Evolutionary conservation across 2,888 invertebrate genomes (phyloP), one percentile per base, ranked within the genome.

Genomic region (Agonum fuliginosum): DNA sequence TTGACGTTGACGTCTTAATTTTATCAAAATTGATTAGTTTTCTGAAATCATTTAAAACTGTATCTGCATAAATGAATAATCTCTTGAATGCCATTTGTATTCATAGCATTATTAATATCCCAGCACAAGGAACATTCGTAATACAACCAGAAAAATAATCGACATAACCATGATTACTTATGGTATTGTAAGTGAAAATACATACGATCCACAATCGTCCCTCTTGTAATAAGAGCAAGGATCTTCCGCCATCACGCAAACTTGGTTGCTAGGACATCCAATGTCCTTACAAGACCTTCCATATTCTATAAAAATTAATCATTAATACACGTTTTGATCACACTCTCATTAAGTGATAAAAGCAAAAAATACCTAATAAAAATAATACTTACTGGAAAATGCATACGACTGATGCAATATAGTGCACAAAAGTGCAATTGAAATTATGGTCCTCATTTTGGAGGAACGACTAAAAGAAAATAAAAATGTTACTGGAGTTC

Each of bases 221-320:
- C 88, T 86, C 80, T 90, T 89, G 12, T 90, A 90, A 81, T 88
- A 89, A 10, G 89, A 87, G 85, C 95, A 95, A 0, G 93, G 92
- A 81, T 94, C 94, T 82, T 92, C 91, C 0, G 90, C 90, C 84
- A 93, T 89, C 76, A 93, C 90, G 86, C 95, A 95, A 78, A 91
- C 90, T 87, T 95, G 91, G 83, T 88, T 92, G 83, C 90, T 91
- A 73, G 91, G 87, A 83, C 95, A 95, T 67, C 94, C 94, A 82
- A 95, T 95, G 84, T 95, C 95, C 83, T 89, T 90, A 85, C 95
- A 95, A 19, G 91, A 89, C 81, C 94, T 90, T 78, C 94, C 94
- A 85, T 94, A 95, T 86, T 95, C 94, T 95, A 12, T 3, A 24
- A 54, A 58, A n/a, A 37, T 5, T 1, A 67, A 19, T 54, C 0